Base-by-base conservation (phyloP, 2,888 invertebrate genomes). In the Apotomis turbidana region DNA sequence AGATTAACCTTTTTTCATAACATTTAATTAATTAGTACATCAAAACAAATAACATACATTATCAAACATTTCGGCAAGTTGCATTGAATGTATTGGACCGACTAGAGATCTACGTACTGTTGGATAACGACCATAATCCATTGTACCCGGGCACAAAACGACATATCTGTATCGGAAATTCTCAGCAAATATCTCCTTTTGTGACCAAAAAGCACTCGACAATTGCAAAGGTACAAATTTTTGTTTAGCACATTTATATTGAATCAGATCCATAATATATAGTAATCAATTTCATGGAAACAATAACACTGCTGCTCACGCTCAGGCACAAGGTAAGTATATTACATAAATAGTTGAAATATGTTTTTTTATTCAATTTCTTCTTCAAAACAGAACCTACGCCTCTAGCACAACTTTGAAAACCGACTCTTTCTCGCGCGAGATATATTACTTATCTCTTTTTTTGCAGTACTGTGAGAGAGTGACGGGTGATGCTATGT, bases 11-110 rank as follows among this genome's bases (percentile, higher is more conserved):
- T 74, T 87, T 92, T 93, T 84, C 81, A 91, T 92, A 93, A 93
- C 93, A 93, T 93, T 93, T 93, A 90, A 87, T 92, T 83, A 87
- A 89, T 90, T 90, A 71, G 71, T 71, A 93, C 93, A 93, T 92
- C 90, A 92, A 93, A 92, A 92, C 91, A 91, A 91, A 87, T 93
- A 93, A 93, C 92, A 92, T 91, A 91, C 82, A 90, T 87, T 83
- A 83, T 86, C 84, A 85, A 85, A 86, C 84, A 85, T 80, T 82
- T 82, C 89, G 89, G 90, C 90, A 90, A 90, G 89, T 90, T 90
- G 90, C 90, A 90, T 89, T 87, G 85, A 82, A 83, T 83, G 77
- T 67, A 79, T 80, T 82, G 87, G 89, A 91, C 90, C 91, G 93
- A 93, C 92, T 91, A 91, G 90, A 91, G 85, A 86, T 84, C 87